Percentiles rank a stretch among this genome's conserved stretches.
These are phyloP conservation scores for Cepaea hortensis DNA, from an alignment of 2,888 invertebrate genomes.

Conservation along the genomic window DNA sequence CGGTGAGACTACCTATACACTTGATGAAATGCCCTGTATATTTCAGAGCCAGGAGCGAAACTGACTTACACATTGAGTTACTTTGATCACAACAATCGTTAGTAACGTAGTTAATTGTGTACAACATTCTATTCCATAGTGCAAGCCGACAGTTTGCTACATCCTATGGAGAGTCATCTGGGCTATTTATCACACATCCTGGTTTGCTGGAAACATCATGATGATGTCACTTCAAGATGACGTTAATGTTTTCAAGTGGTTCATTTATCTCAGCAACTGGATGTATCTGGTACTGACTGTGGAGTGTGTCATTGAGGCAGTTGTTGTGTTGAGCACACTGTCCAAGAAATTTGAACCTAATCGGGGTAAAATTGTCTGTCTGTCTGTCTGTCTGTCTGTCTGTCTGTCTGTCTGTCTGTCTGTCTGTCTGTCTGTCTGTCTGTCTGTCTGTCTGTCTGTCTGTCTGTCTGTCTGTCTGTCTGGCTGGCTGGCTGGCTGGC, in stretches of 20 bases:
- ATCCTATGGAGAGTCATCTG: slow-evolving; percentile 52
- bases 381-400: background rate
- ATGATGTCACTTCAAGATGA: slow-evolving; percentile 55
- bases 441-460: background rate
- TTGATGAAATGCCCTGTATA: too few relatives aligned
- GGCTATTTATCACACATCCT: slow-evolving; percentile 52
- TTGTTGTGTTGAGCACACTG: background rate
- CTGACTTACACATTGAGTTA: too few relatives aligned
- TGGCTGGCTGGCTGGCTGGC: background rate
- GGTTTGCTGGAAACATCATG: slow-evolving; percentile 46
- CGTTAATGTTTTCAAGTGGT: slow-evolving; percentile 51
- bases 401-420: background rate
- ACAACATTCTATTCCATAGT: background rate
- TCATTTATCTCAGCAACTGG: slow-evolving; percentile 61
- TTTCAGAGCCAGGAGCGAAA: too few relatives aligned
- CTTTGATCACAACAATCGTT: too few relatives aligned
- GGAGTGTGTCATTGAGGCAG: slow-evolving; percentile 27
- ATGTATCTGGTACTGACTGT: slow-evolving; percentile 52
- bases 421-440: background rate
- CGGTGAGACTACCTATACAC: too few relatives aligned
- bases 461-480: slow-evolving; percentile 11
- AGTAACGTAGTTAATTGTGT: too few relatives aligned
- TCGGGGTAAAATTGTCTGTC: background rate
- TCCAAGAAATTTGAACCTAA: background rate
- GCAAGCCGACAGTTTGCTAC: background rate